Conservation (phyloP, 2,888 invertebrate genomes). For the Drosophila parthenogenetica region DNA sequence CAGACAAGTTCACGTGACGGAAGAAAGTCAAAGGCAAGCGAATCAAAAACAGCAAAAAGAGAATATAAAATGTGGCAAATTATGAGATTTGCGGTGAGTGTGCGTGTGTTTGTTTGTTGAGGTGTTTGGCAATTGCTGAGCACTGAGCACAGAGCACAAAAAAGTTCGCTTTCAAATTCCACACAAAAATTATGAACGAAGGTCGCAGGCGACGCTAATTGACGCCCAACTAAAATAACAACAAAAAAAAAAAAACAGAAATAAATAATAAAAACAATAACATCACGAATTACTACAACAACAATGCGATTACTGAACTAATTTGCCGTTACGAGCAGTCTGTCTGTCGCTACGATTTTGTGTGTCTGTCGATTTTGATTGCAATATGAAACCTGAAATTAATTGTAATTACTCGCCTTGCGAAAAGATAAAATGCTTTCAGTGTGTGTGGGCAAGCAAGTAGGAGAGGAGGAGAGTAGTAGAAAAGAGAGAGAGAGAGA, state of each 20-base stretch:
- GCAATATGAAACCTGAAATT: conserved; percentile 75
- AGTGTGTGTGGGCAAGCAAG: conserved; percentile 25
- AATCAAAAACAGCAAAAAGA: conserved; percentile 21
- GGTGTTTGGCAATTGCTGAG: conserved; percentile 19
- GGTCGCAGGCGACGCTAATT: conserved; percentile 56
- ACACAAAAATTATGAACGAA: conserved; percentile 32
- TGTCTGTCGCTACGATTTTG: conserved; percentile 10
- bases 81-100: conserved; percentile 6
- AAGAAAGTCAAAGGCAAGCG: conserved; percentile 35
- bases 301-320: conserved; percentile 56
- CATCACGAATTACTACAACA: conserved; percentile 28
- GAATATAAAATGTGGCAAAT: conserved; percentile 24
- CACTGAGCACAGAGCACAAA: not conserved
- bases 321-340: conserved; percentile 41
- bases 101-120: not conserved
- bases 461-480: not conserved
- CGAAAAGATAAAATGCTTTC: conserved; percentile 49
- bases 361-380: conserved; percentile 61
- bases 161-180: conserved; percentile 36
- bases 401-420: conserved; percentile 69
- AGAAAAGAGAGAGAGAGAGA: not conserved
- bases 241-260: conserved; percentile 5
- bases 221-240: conserved; percentile 32
- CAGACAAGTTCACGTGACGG: conserved; percentile 42
- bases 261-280: conserved; percentile 17